These are phyloP conservation scores for Euzophera pinguis DNA, from an alignment of 2,888 invertebrate species.

Conservation along the genomic window DNA sequence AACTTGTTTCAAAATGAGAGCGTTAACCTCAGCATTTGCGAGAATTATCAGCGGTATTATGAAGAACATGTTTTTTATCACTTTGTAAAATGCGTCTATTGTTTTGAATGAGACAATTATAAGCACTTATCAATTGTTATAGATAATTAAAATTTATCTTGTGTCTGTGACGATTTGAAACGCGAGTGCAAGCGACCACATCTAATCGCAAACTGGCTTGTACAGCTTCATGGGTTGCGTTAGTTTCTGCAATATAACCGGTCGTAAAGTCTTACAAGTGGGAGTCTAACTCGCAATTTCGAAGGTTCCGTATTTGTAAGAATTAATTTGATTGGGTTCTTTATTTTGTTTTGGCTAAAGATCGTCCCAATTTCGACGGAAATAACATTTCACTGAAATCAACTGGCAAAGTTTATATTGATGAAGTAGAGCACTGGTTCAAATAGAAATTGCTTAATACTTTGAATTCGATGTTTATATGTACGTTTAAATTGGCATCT, in stretches of 20 bases:
- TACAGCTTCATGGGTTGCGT: background rate
- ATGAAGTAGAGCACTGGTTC: too few relatives aligned
- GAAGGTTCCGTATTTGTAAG: background rate
- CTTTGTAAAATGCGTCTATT: background rate
- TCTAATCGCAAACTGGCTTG: conserved; percentile 2
- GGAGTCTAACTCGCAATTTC: background rate
- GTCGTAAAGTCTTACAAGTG: background rate
- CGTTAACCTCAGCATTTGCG: background rate
- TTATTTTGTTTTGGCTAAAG: too few relatives aligned
- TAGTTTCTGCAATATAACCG: conserved; percentile 4
- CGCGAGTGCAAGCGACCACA: background rate
- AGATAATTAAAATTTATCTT: background rate
- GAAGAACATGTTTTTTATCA: background rate
- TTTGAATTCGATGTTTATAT: too few relatives aligned
- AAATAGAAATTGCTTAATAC: too few relatives aligned
- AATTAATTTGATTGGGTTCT: background rate
- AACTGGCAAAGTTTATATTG: too few relatives aligned
- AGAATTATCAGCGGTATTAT: background rate
- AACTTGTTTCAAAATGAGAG: conserved; percentile 37
- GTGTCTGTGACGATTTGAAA: background rate
- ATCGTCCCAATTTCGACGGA: too few relatives aligned
- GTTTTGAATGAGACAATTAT: background rate
- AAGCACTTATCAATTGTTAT: background rate
- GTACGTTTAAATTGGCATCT: too few relatives aligned
- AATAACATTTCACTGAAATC: too few relatives aligned